Conservation (phyloP, 2,888 invertebrate species). For the Acanthoscelides obtectus region DNA sequence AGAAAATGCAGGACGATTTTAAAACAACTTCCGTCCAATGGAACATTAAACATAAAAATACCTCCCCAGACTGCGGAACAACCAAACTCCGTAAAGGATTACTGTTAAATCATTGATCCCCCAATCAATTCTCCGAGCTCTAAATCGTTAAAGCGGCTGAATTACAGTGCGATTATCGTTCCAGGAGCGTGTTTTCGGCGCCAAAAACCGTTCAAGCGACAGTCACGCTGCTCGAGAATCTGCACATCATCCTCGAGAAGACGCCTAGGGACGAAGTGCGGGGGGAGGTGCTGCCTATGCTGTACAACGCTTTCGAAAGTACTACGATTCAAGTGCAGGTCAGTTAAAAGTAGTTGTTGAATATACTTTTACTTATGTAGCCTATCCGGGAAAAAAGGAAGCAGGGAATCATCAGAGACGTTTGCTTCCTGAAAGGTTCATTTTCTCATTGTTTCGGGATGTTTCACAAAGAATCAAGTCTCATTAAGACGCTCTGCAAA, state of each 20-base stretch:
- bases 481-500: too few species aligned
- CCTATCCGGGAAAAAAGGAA: too few species aligned
- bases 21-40: too few species aligned
- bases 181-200: conserved; percentile 66
- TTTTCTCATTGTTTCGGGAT: too few species aligned
- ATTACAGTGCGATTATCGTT: conserved; percentile 22
- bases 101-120: not conserved
- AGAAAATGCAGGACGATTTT: too few species aligned
- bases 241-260: conserved; percentile 85
- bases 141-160: not conserved
- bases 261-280: conserved; percentile 75
- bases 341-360: too few species aligned
- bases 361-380: too few species aligned
- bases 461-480: too few species aligned
- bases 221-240: conserved; percentile 82
- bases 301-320: conserved; percentile 84
- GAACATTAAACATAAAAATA: too few species aligned
- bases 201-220: conserved; percentile 82
- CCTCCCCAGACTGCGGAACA: not conserved
- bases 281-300: conserved; percentile 77
- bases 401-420: too few species aligned
- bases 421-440: too few species aligned
- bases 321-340: conserved; percentile 89
- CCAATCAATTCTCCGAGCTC: not conserved
- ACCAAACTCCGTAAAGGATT: not conserved